Percentiles rank a stretch among this genome's conserved stretches.
phyloP scores from a whole-genome alignment of 2,888 invertebrate genomes.

The Labia minor region DNA sequence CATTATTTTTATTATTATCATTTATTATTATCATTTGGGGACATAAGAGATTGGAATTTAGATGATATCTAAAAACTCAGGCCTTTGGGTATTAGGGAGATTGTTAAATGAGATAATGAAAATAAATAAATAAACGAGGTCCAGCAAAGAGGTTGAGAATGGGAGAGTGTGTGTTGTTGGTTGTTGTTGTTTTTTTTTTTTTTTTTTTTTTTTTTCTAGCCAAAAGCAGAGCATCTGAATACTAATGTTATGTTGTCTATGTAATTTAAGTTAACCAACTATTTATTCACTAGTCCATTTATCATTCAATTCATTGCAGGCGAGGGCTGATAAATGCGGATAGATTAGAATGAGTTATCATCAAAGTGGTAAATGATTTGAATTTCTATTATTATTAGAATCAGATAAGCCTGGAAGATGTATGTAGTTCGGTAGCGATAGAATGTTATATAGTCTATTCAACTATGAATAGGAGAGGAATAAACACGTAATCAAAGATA shows the following conservation, averaged over 20 bases:
- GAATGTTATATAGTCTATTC: constrained; percentile 2
- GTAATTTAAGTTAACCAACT: constrained; percentile 8
- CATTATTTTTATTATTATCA: constrained; percentile 13
- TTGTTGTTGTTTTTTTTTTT: too few relatives aligned
- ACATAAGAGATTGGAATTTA: constrained; percentile 13
- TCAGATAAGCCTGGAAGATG: constrained; percentile 3
- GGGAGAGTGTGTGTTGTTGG: too few relatives aligned
- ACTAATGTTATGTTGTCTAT: constrained; percentile 6
- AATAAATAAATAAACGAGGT: constrained; percentile 5
- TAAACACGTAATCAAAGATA: constrained; percentile 3
- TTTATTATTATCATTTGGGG: constrained; percentile 13
- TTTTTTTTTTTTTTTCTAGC: constrained; percentile 1
- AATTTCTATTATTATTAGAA: constrained; percentile 13
- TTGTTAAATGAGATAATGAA: constrained; percentile 13
- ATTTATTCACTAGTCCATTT: constrained; percentile 1
- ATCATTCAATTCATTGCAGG: constrained; percentile 13
- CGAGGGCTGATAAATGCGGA: constrained; percentile 1
- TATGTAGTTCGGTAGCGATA: constrained; percentile 13
- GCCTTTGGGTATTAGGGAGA: constrained; percentile 13
- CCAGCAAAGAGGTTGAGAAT: background rate
- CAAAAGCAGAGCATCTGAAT: constrained; percentile 13
- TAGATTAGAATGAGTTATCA: constrained; percentile 13
- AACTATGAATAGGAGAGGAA: background rate
- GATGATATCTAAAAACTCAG: constrained; percentile 13
- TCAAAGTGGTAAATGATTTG: constrained; percentile 13